These are phyloP conservation scores for Oryctolagus cuniculus DNA, from an alignment of 2,113 vertebrate species.

Conservation along the genomic window DNA sequence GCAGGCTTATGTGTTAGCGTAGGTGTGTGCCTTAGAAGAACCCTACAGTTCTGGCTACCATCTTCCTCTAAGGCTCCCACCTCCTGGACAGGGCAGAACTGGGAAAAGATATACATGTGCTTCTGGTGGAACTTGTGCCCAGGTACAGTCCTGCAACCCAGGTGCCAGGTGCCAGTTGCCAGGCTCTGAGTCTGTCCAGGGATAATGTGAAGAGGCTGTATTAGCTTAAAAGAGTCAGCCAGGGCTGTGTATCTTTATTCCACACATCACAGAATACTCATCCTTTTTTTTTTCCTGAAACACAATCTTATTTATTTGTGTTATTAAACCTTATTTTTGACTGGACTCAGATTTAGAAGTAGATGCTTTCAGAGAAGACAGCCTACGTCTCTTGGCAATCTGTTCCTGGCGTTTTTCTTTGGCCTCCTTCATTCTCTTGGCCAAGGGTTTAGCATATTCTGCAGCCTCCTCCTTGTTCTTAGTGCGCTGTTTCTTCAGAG, in stretches of 20 bases:
- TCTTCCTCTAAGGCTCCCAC: neutral
- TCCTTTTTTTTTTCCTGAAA: no score
- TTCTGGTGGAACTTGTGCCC: neutral
- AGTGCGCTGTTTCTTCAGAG: no score
- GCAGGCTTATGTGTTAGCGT: neutral
- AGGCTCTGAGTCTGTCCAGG: neutral
- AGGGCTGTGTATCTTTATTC: neutral
- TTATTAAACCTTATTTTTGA: no score
- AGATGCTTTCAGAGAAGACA: no score
- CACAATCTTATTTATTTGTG: no score
- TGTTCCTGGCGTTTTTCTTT: no score
- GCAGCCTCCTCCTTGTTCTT: no score
- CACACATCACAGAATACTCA: neutral
- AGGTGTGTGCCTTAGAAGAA: neutral
- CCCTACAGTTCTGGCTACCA: neutral
- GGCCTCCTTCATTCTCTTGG: no score
- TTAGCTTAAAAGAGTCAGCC: neutral
- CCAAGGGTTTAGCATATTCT: no score
- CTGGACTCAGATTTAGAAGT: no score
- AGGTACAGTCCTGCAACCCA: neutral
- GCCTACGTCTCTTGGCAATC: no score
- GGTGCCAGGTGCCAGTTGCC: neutral
- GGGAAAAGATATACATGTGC: neutral
- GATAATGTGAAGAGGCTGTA: neutral
- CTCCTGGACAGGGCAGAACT: neutral